These are phyloP conservation scores for Lepus townsendii DNA, from an alignment of 2,797 vertebrate genomes.

Conservation along the genomic window DNA sequence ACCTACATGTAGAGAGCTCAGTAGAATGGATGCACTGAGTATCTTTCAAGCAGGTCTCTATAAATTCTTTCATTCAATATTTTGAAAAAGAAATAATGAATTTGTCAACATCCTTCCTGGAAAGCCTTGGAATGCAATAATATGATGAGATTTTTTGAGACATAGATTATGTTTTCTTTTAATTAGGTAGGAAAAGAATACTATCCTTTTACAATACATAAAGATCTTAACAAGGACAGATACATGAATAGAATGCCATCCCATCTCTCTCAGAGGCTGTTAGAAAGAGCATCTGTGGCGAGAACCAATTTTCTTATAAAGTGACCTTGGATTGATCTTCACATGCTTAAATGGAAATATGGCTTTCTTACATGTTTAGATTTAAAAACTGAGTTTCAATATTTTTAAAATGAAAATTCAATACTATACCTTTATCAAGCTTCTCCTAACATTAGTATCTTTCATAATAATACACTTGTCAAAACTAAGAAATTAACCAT, in stretches of 20 bases:
- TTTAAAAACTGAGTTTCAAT: constrained; percentile 9
- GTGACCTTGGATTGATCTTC: not conserved
- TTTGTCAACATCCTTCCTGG: not conserved
- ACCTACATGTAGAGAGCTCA: not conserved
- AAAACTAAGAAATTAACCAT: constrained; percentile 26
- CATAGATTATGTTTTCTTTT: not conserved
- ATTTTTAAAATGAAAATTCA: not conserved
- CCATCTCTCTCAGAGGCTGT: not conserved
- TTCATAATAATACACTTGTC: not conserved
- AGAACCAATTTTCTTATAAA: not conserved
- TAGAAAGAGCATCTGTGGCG: not conserved
- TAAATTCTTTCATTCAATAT: constrained; percentile 33
- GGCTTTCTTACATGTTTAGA: not conserved
- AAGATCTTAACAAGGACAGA: not conserved
- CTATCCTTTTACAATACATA: not conserved
- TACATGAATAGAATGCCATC: not conserved
- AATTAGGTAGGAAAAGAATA: not conserved
- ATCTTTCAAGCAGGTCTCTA: not conserved
- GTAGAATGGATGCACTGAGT: not conserved
- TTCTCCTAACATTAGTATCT: not conserved
- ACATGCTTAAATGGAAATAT: not conserved
- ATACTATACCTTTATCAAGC: not conserved
- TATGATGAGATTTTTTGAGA: constrained; percentile 1
- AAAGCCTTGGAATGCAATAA: not conserved
- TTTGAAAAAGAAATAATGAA: constrained; percentile 6